phyloP scores from a whole-genome alignment of 2,888 invertebrate species.

The Disparrhopalites patrizii region DNA sequence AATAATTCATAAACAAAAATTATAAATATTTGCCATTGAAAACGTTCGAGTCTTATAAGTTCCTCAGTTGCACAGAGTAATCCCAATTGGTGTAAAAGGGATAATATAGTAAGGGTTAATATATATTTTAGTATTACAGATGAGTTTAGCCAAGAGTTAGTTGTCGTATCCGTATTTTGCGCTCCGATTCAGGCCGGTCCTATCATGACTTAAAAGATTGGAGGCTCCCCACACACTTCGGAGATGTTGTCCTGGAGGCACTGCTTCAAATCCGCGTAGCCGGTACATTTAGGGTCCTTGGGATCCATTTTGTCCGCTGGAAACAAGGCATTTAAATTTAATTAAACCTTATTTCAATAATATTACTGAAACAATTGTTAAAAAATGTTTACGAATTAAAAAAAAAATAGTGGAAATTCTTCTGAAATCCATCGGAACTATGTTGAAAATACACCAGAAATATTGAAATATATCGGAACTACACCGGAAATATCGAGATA shows the following conservation, averaged over 20 bases:
- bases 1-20: neutral
- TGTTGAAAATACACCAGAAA: too few species aligned
- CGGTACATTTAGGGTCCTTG: constrained; percentile 18
- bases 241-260: constrained; percentile 24
- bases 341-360: neutral
- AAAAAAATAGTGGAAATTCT: neutral
- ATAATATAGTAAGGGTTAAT: neutral
- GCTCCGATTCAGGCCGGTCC: neutral
- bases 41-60: neutral
- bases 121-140: neutral
- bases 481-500: too few species aligned
- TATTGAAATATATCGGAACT: too few species aligned
- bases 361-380: neutral
- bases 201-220: constrained; percentile 14
- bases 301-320: constrained; percentile 28
- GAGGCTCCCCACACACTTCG: constrained; percentile 26
- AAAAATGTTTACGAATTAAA: neutral
- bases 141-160: neutral
- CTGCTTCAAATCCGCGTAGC: constrained; percentile 24
- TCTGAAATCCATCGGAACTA: too few species aligned
- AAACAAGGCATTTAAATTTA: neutral
- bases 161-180: neutral
- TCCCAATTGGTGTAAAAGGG: neutral
- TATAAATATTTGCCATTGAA: constrained; percentile 27
- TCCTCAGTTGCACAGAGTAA: too few species aligned